Evolutionary conservation across 2,113 vertebrate species (phyloP), one percentile per base, ranked within the genome.

Genomic region (Cephalophus harveyi): DNA sequence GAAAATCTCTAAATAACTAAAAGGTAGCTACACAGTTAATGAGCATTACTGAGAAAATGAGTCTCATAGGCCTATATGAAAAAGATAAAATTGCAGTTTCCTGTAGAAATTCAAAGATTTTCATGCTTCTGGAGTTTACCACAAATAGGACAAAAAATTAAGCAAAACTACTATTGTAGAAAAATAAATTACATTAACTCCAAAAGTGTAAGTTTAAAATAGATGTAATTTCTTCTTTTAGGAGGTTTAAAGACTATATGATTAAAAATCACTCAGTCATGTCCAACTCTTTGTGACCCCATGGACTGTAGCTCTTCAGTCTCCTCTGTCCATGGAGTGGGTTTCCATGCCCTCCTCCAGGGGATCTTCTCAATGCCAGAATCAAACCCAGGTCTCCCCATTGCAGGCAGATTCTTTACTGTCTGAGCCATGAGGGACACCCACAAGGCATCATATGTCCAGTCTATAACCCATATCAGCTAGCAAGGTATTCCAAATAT

Each of bases 31-130:
- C 14, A 17, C 27, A 90, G 5, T 52, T 81, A 19, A 91, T 62
- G 4, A 46, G 19, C 40, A 78, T 84, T 59, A 36, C n/a, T 82
- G 67, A 93, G 25, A 95, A 95, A 81, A 71, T 79, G 9, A 27
- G 43, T 94, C 28, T 55, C 48, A 16, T 8, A 84, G 50, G 60
- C 15, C 10, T 52, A 54, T 81, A 60, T 8, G 8, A 64, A 93
- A 95, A 85, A 28, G 92, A 27, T 19, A 6, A 97, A n/a, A 97
- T 19, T 90, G 30, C 30, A 84, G 8, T 52, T 97, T 50, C 62
- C 60, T 78, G 7, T 62, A 82, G 36, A 94, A 98, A 97, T 83
- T 7, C 9, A 50, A 97, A 96, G 7, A 87, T 52, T 71, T 94
- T 15, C 82, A 88, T 71, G 86, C 12, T 33, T 64, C n/a, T 95